Evolutionary conservation across 2,797 vertebrate genomes (phyloP), one percentile per base, ranked within the genome.

Genomic region (Onychomys torridus): DNA sequence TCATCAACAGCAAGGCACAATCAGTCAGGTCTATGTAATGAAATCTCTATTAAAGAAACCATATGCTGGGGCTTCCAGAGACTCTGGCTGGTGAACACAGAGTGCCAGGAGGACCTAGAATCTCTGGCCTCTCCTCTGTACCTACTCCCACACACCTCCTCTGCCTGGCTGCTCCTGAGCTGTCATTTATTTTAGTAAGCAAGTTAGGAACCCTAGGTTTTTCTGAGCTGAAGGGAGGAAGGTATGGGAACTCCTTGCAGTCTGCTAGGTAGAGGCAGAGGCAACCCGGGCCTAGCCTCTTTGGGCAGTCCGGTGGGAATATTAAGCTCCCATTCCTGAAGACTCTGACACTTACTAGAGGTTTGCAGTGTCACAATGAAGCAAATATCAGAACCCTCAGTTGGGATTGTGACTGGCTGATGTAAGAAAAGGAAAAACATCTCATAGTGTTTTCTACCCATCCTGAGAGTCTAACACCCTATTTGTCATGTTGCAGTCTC

Each of bases 401-500:
- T 0, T 34, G 75, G 23, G 32, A 29, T 34, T 13, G n/a, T 17
- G 61, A 82, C 0, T 77, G 82, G 43, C 1, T 67, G 55, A 32
- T 29, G 3, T 83, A 16, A 46, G 43, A 91, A 75, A 52, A 6
- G 9, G 55, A 57, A 90, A 13, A 14, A 7, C 69, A 65, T 8
- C 17, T 65, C 25, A 52, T 21, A 79, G 63, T 86, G 49, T 81
- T 93, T 96, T 84, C 57, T 73, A 81, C 4, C 46, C 25, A 81
- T 10, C 78, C 75, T 1, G 8, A 43, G n/a, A 25, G 61, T 9
- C 6, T 46, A 84, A 91, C 25, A 52, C 0, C 49, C 25, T 52
- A 61, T n/a, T 61, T 73, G 43, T 90, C 76, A 91, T 84, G 93
- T 25, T 82, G 55, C 77, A 93, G 8, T 84, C 83, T 71, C 71